Conservation (phyloP, 92 coral and sea anemone species). For the Galaxea fascicularis region DNA sequence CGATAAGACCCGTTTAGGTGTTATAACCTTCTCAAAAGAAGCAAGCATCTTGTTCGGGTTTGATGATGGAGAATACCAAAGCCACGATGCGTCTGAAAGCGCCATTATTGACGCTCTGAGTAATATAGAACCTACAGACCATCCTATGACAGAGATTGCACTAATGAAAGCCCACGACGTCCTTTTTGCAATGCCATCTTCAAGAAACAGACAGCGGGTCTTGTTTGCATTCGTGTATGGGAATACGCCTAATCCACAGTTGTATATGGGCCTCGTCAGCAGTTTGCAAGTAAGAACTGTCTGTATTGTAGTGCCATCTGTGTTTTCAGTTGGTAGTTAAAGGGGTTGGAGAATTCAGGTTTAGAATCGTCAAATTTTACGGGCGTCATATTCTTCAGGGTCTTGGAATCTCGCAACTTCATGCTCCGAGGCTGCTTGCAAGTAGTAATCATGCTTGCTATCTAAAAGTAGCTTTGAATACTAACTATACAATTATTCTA, state of each 20-base stretch:
- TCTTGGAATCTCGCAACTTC: too few relatives aligned
- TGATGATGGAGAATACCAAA: neutral
- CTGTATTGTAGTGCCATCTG: too few relatives aligned
- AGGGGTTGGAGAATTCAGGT: too few relatives aligned
- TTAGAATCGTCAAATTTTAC: too few relatives aligned
- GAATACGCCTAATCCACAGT: neutral
- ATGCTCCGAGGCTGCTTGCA: too few relatives aligned
- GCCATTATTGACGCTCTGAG: neutral
- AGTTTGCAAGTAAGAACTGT: neutral
- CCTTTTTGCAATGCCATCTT: neutral
- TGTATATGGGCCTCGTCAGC: neutral
- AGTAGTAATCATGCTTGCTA: too few relatives aligned
- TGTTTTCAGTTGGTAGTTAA: too few relatives aligned
- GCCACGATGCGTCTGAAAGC: neutral
- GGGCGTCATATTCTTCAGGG: too few relatives aligned
- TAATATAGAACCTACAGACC: neutral
- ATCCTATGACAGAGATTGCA: slow-evolving; percentile 7
- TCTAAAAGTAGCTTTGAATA: too few relatives aligned
- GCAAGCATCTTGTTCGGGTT: neutral
- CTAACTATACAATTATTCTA: too few relatives aligned
- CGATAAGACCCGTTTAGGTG: neutral
- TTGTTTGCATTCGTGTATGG: slow-evolving; percentile 1
- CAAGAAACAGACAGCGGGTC: neutral
- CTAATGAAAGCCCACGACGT: slow-evolving; percentile 1
- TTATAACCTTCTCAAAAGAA: neutral